Base-by-base conservation (phyloP, 2,113 vertebrate species). In the Caranx ignobilis region DNA sequence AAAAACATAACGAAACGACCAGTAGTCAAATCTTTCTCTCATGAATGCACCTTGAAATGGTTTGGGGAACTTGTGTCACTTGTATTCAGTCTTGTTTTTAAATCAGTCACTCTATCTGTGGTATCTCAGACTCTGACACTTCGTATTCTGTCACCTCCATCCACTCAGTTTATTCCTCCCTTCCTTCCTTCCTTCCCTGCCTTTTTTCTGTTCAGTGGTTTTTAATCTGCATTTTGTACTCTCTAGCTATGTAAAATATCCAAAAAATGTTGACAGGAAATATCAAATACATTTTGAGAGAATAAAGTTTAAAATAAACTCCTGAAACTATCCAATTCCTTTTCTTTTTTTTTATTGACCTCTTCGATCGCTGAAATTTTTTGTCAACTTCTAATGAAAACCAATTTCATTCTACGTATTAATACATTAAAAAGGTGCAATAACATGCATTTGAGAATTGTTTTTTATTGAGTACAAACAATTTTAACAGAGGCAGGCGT, bases 151-250 rank as follows among this genome's bases (percentile, higher is more conserved):
- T 78, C 84, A 84, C 81, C 45, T 82, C 55, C 55, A 43, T 75
- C 71, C 70, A 79, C 81, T 64, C 59, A 32, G 50, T 65, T 79
- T 69, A 50, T 31, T 75, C 71, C 35, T 70, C 52, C 43, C 79
- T 71, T 26, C 26, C 26, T 26, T n/a, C 43, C 73, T 45, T 74
- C 31, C 41, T 54, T 57, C 16, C 43, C 73, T 64, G 69, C 75
- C 75, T 77, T 86, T 86, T 86, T 86, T 86, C 75, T 47, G 45
- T 85, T 89, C 50, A 52, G 83, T 88, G 89, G 78, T 86, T 92
- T 92, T 88, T 81, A 87, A 82, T 85, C 81, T 89, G 90, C 85
- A 84, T 94, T 93, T 94, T 93, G 76, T 93, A 93, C 83, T 93
- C 83, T 87, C 60, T 75, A 74, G 71, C 77, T 79, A 71, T 92